Evolutionary conservation across 2,888 invertebrate species (phyloP), one percentile per base, ranked within the genome.

Genomic region (Lasioglossum calceatum): DNA sequence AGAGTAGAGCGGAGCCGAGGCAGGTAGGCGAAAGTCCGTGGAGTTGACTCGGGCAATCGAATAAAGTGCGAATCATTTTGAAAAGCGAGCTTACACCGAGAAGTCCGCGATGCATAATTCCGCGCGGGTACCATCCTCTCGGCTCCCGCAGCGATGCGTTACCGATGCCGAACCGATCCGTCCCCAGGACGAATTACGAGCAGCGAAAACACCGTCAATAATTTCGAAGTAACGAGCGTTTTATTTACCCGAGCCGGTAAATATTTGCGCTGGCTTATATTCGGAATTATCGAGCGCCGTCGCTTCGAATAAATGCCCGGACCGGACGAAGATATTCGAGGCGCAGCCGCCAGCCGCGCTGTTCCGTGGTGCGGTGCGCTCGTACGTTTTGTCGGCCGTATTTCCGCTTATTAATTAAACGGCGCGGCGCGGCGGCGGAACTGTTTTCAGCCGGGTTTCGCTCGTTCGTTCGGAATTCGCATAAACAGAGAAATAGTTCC

Each of bases 351-450:
- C 64, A 47, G 64, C 78, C 23, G 32, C 4, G 64, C 0, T 32
- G 61, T 8, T 16, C 78, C 67, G 61, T 74, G 58, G 78, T 14
- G 16, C 4, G 64, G 2, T 7, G 16, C 64, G 64, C 19, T 36
- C 36, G 64, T 64, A 61, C 23, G 39, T 70, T 70, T 23, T 39
- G 79, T 79, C 79, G 79, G 79, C 50, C 72, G 81, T 86, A 84
- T 82, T 80, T 87, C 77, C 80, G 82, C 67, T 88, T 88, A 87
- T 87, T 90, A 90, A 89, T 88, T 90, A 82, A 89, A 84, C 75
- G 78, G 75, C 42, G 61, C 36, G 64, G 61, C 44, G 23, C 76
- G 79, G 36, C 23, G 47, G 58, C 8, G 67, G 74, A 75, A 80
- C 61, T 70, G 73, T 77, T 82, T 71, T 71, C 67, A 42, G 42